Percentiles rank a stretch among this genome's conserved stretches.
Conservation (phyloP, 1,140 invertebrate genomes). For the Microplitis demolitor region DNA sequence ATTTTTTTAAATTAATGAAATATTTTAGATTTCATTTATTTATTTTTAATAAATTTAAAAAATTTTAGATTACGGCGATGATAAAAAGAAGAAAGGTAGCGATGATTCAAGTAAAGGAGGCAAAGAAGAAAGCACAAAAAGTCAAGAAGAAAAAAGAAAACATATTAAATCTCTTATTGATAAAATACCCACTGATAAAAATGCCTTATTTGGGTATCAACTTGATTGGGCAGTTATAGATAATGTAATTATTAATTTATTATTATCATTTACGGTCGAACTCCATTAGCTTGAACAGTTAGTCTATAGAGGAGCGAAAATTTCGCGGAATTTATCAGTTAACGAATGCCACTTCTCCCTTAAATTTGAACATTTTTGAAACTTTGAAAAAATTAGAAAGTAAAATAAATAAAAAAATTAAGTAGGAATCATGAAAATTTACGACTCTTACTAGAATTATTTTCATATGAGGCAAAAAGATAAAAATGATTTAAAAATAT, state of each 20-base stretch:
- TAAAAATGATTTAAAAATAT: no score
- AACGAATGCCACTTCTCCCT: no score
- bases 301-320: no score
- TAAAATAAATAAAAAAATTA: not conserved
- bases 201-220: slow-evolving; percentile 91
- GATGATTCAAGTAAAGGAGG: slow-evolving; percentile 66
- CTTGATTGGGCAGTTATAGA: slow-evolving; percentile 91
- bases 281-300: no score
- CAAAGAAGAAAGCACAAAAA: slow-evolving; percentile 72
- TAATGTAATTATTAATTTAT: slow-evolving; percentile 63
- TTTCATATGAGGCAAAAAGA: no score
- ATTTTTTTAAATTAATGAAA: not conserved
- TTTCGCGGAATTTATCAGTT: no score
- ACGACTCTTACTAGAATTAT: slow-evolving; percentile 5
- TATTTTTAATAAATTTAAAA: not conserved
- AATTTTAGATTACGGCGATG: slow-evolving; percentile 69
- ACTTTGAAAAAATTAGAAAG: no score
- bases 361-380: no score
- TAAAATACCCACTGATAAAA: slow-evolving; percentile 97
- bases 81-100: slow-evolving; percentile 63
- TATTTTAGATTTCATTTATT: not conserved
- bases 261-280: not conserved
- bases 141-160: slow-evolving; percentile 92
- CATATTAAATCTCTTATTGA: slow-evolving; percentile 97
- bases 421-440: not conserved